phyloP scores from a whole-genome alignment of 2,113 vertebrate genomes.

The mouse (Mus musculus) region GRCm39 chrX:50310501-50311000 shows the following conservation, averaged over 20 bases:
- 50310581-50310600: constrained; percentile 48
- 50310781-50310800: not conserved
- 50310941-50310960: constrained; percentile 6
- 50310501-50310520: constrained; percentile 14
- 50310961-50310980: not conserved
- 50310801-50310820: not conserved
- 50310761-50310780: constrained; percentile 10
- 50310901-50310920: constrained; percentile 31
- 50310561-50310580: constrained; percentile 31
- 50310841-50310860: constrained; percentile 48
- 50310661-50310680: not conserved
- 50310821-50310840: not conserved
- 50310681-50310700: constrained; percentile 18
- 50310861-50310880: constrained; percentile 3
- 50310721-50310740: constrained; percentile 37
- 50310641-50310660: constrained; percentile 27
- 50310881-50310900: not conserved
- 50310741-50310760: not conserved
- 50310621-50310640: constrained; percentile 25
- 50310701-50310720: constrained; percentile 14
- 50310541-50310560: not conserved
- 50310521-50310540: constrained; percentile 43
- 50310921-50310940: not conserved
- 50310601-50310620: constrained; percentile 37
- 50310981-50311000: not conserved